Evolutionary conservation across 2,888 invertebrate species (phyloP), one percentile per base, ranked within the genome.

Genomic region (Dichetophora obliterata): DNA sequence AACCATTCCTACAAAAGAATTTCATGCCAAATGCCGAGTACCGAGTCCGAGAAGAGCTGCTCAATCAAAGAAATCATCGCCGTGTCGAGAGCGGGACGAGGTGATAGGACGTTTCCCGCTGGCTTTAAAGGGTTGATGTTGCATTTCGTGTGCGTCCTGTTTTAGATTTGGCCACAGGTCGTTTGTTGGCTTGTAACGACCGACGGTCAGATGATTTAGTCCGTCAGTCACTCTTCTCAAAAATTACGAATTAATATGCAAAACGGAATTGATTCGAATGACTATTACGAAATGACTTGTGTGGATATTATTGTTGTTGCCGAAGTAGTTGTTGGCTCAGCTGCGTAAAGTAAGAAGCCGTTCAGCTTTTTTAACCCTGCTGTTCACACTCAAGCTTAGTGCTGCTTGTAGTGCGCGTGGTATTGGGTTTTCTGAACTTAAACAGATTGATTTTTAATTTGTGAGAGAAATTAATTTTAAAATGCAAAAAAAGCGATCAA

Each of bases 381-480:
- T 37, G 43, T 4, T 14, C 72, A 43, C 24, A 43, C 31, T 48
- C 70, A n/a, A 11, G 57, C 31, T 77, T 79, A 83, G 81, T 79
- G 52, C 54, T 70, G 11, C n/a, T n/a, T n/a, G n/a, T n/a, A n/a
- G n/a, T n/a, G 50, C 8, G 27, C 11, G 0, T 16, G n/a, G 11
- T n/a, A 59, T 5, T 57, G 37, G 43, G 5, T 31, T 78, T 75
- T 77, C 81, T 82, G 82, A 82, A 84, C 85, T 86, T 82, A 86
- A 85, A 83, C 82, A 83, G 85, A 84, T 86, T 85, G 85, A 86
- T 84, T 85, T 85, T 86, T 84, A 82, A 85, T 85, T 85, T 85
- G 74, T 75, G 81, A 78, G 72, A 34, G 54, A 14, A 74, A 73
- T 27, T 63, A 48, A 27, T 34, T 2, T n/a, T 3, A 31, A 11